phyloP scores from a whole-genome alignment of 1,140 invertebrate genomes.

The Coptotermes formosanus region DNA sequence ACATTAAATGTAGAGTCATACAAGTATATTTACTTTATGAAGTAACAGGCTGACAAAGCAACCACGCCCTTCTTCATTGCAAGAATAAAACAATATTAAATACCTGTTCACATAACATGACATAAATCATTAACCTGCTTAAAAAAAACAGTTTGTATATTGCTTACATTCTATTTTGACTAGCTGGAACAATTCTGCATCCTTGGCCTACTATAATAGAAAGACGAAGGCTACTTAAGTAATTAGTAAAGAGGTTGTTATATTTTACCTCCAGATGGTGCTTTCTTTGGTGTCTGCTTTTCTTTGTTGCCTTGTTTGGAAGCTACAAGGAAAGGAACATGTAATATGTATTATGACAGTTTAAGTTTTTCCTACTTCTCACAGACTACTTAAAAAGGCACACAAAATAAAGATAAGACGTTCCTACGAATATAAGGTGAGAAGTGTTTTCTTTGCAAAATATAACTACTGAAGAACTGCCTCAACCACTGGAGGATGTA shows the following conservation, averaged over 20 bases:
- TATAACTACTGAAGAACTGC: too few relatives aligned
- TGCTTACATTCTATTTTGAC: neutral
- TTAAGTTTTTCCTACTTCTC: too few relatives aligned
- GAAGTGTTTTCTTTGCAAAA: too few relatives aligned
- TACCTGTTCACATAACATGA: neutral
- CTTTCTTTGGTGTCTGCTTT: conserved; percentile 30
- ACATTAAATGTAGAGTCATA: neutral
- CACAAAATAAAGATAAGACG: too few relatives aligned
- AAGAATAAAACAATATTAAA: neutral
- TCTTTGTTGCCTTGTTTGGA: conserved; percentile 27
- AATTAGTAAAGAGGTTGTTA: conserved; percentile 8
- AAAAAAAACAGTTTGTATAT: neutral
- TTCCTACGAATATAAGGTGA: too few relatives aligned
- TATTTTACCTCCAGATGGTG: conserved; percentile 28
- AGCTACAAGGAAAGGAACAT: conserved; percentile 17
- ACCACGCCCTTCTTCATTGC: neutral
- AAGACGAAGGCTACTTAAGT: neutral
- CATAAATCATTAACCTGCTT: neutral
- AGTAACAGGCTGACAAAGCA: neutral
- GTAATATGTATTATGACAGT: too few relatives aligned
- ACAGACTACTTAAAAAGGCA: too few relatives aligned
- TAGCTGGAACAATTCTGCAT: neutral
- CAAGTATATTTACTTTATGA: neutral
- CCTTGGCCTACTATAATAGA: neutral
- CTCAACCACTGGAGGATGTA: too few relatives aligned